These are phyloP conservation scores for Lepisosteus osseus DNA, from an alignment of 2,113 vertebrate genomes.

Conservation along the genomic window DNA sequence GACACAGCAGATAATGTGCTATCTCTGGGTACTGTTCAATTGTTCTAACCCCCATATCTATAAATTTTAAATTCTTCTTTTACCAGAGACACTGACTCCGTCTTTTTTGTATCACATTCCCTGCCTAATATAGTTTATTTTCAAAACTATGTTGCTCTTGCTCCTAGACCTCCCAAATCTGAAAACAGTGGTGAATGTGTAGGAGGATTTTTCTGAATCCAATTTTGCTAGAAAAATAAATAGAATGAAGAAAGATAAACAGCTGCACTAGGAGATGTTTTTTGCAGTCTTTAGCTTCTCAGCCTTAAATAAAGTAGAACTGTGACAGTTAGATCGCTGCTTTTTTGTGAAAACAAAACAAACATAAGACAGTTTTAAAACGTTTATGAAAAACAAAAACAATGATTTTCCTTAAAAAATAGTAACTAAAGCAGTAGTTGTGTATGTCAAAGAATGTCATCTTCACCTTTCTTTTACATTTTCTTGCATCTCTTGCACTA, in stretches of 20 bases:
- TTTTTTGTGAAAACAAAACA: too few relatives aligned
- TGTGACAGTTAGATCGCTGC: too few relatives aligned
- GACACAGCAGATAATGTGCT: slow-evolving; percentile 3
- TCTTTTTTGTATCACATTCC: slow-evolving; percentile 6
- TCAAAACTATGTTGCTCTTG: neutral
- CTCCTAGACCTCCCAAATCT: slow-evolving; percentile 7
- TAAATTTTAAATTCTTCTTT: neutral
- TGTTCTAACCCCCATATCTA: neutral
- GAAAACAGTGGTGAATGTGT: neutral
- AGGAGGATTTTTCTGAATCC: slow-evolving; percentile 13
- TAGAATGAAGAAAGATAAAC: neutral
- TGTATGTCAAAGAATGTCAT: too few relatives aligned
- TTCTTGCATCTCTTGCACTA: too few relatives aligned
- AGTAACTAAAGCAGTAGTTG: too few relatives aligned
- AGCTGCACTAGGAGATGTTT: too few relatives aligned
- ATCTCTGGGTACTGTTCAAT: neutral
- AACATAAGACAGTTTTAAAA: too few relatives aligned
- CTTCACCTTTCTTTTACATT: too few relatives aligned
- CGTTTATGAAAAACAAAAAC: too few relatives aligned
- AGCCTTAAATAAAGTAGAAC: too few relatives aligned
- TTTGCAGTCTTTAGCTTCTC: too few relatives aligned
- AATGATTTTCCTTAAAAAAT: too few relatives aligned
- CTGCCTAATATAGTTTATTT: neutral
- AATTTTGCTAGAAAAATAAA: slow-evolving; percentile 15
- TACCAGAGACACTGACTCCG: neutral